Evolutionary conservation across 2,113 vertebrate genomes (phyloP), one percentile per base, ranked within the genome.

Genomic region (Sturnira hondurensis): DNA sequence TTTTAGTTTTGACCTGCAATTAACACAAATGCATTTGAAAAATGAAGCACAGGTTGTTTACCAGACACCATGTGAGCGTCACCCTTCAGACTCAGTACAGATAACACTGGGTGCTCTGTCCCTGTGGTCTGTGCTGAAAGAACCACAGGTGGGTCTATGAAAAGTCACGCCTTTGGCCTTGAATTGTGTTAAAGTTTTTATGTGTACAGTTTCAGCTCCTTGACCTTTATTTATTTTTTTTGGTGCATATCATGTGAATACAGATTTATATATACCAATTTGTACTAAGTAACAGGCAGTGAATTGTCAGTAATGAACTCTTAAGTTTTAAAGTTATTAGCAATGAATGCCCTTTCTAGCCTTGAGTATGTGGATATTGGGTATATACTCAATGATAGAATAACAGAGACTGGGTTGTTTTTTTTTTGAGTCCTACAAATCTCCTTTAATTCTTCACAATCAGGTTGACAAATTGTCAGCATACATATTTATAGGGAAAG

Each of bases 1-100:
- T 97, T 97, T 96, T 89, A 85, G 89, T 92, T 95, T 93, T 96
- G 95, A 96, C 96, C 96, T 97, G 95, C 90, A 96, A 97, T 95
- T 94, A 74, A 96, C 81, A 91, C 80, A 92, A 92, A 96, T 94
- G 82, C 93, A 36, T 96, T 97, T 97, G 98, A 90, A 91, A 96
- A 98, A 89, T 86, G 82, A 96, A 96, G 45, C 56, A 2, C 1
- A 16, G 95, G 94, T 97, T 97, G 33, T 85, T 96, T 77, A 73
- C 15, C 89, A 90, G 92, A 43, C 56, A 71, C 68, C 50, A 38
- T 43, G 31, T 65, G 81, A 82, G 84, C 76, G 6, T 94, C 95
- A 83, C 73, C 41, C 47, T 93, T 0, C 4, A 80, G 90, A 74
- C 90, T 81, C 19, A 2, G 1, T 19, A 9, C 4, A 4, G 86